Evolutionary conservation across 2,888 invertebrate genomes (phyloP), one percentile per base, ranked within the genome.

Genomic region (Uropetala carovei): DNA sequence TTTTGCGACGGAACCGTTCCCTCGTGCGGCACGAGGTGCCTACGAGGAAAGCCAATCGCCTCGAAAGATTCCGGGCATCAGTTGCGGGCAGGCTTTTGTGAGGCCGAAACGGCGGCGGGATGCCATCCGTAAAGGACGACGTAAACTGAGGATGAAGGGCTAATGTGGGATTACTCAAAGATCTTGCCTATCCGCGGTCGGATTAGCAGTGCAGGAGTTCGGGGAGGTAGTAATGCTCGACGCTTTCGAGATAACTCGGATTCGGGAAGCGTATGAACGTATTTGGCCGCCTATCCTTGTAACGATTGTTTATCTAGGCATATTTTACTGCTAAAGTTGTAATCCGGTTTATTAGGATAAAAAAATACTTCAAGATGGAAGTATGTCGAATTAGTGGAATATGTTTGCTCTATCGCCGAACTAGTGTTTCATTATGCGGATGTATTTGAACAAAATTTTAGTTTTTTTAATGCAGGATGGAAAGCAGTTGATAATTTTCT

Each of bases 31-130:
- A 8, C 56, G 18, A 43, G 9, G 86, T 86, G 22, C 86, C 60
- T 43, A 18, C 27, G 68, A 59, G 68, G 64, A 64, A 43, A 68
- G 64, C 43, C 86, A 86, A 60, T 86, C 60, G 86, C 60, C 30
- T 60, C 64, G 89, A 64, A 64, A 64, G 89, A 89, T 89, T 64
- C 43, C 89, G 4, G 68, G 89, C 89, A 68, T 68, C 64, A 64
- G 89, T 68, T 89, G 89, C 43, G 64, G 43, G 83, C 56, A 83
- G 75, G 75, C 75, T 75, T 75, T 27, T 27, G 75, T 22, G 18
- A 68, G 68, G 10, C 43, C 43, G 43, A 43, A 43, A 5, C 43
- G 43, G 43, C 68, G n/a, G n/a, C 68, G 68, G 68, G 68, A 68
- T 68, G 22, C 68, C 9, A 68, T 68, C 68, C n/a, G n/a, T n/a